Evolutionary conservation across 2,113 vertebrate genomes (phyloP), one percentile per base, ranked within the genome.

Genomic region (Heterotilapia buettikoferi): DNA sequence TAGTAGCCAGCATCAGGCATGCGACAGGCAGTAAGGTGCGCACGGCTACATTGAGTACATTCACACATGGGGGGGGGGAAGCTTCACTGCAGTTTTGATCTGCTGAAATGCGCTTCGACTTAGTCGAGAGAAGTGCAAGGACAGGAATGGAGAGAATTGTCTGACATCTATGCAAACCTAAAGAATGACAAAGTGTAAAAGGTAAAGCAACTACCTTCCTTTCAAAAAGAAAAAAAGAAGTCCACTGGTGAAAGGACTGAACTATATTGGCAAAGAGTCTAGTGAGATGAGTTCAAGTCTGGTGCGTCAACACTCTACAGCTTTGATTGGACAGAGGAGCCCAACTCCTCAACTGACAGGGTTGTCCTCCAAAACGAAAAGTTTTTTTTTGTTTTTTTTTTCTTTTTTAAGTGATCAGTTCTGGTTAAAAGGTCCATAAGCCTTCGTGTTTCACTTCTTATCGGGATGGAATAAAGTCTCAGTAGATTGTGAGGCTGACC

Each of bases 401-500:
- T 14, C 3, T 71, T 14, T 76, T 76, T 31, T 31, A 3, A 9
- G 63, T 18, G n/a, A 85, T 16, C 40, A 2, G 24, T 12, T 86
- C 54, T 40, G n/a, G 9, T 36, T 59, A 81, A 66, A 83, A 90
- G 89, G 90, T 93, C 90, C 90, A 26, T 68, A 53, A 89, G 85
- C 82, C 88, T 79, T 29, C 3, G 16, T 14, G 79, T 21, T 63
- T 45, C 24, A n/a, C 29, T 26, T 88, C 86, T 68, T 63, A 59
- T 80, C n/a, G 21, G 63, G 21, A 36, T 10, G 81, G 80, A 16
- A 80, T 21, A 2, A 6, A 53, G 92, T 82, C 87, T 97, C 94
- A 99, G 95, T 99, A 99, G 93, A 99, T 99, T 68, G 98, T 99
- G 79, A 99, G 97, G 93, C 99, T 99, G 94, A 99, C 96, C 5